Conservation (phyloP, 2,113 vertebrate genomes). For the Tupaia chinensis region DNA sequence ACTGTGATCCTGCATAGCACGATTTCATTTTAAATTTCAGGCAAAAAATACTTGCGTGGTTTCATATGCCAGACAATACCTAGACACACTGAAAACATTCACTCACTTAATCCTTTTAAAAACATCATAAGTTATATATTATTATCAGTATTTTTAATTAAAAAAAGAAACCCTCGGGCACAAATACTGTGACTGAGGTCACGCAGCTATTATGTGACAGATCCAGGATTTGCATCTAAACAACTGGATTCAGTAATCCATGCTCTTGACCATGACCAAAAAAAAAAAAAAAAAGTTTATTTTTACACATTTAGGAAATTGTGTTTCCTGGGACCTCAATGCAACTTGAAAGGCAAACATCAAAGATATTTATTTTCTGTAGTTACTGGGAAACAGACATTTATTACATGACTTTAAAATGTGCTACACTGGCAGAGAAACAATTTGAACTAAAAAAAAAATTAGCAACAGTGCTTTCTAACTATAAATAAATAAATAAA, state of each 20-base stretch:
- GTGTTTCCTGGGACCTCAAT: neutral
- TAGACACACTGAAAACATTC: neutral
- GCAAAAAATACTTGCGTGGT: neutral
- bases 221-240: neutral
- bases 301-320: neutral
- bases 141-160: neutral
- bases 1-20: neutral
- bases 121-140: neutral
- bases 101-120: neutral
- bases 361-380: neutral
- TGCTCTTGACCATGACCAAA: neutral
- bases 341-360: neutral
- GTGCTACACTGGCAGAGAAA: neutral
- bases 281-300: no score
- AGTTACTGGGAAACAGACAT: neutral
- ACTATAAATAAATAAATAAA: no score
- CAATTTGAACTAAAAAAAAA: neutral
- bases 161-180: neutral
- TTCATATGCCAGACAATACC: neutral
- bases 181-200: neutral
- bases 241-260: neutral
- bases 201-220: neutral
- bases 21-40: conserved; percentile 25
- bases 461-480: neutral
- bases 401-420: neutral